These are phyloP conservation scores for Cyanocitta stelleri DNA, from an alignment of 2,113 vertebrate species.

Conservation along the genomic window DNA sequence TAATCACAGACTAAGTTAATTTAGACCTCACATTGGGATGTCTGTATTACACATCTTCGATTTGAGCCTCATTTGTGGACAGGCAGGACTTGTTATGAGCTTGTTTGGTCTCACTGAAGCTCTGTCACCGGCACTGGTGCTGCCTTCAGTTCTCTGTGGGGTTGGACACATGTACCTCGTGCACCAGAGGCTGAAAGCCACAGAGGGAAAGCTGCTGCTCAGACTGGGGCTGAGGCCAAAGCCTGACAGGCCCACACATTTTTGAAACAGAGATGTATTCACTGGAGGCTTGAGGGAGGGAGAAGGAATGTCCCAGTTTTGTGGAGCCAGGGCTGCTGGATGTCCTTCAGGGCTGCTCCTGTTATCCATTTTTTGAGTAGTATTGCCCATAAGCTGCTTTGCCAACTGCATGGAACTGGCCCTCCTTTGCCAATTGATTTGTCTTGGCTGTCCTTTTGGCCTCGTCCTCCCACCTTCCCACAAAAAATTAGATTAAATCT, in stretches of 20 bases:
- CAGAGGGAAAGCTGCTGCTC: background rate
- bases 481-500: background rate
- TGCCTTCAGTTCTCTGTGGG: background rate
- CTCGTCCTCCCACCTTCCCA: background rate
- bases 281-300: background rate
- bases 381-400: rapidly evolving
- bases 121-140: background rate
- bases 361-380: background rate
- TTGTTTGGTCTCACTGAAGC: background rate
- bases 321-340: rapidly evolving
- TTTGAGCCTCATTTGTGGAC: background rate
- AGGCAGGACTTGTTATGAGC: background rate
- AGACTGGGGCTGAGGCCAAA: background rate
- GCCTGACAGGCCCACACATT: background rate
- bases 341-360: background rate
- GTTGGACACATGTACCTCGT: rapidly evolving
- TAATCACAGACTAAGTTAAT: background rate
- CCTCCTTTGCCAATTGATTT: background rate
- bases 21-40: background rate
- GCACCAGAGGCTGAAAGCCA: background rate
- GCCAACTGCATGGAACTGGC: background rate
- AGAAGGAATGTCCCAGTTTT: background rate
- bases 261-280: background rate
- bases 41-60: rapidly evolving
- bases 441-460: background rate